Evolutionary conservation across 2,888 invertebrate species (phyloP), one percentile per base, ranked within the genome.

Genomic region (Bugula neritina): DNA sequence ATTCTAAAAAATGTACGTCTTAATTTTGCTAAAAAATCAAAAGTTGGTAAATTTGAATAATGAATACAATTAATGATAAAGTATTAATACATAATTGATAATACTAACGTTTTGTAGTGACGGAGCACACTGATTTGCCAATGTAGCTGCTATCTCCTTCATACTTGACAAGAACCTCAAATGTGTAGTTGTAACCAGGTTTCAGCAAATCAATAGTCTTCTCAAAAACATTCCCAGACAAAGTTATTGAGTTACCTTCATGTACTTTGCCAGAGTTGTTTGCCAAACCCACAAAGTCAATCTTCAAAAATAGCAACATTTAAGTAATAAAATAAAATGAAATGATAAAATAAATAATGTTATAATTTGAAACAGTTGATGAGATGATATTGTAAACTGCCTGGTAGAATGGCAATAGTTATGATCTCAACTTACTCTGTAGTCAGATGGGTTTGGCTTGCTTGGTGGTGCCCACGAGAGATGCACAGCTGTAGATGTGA

Each of bases 341-440:
- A n/a, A n/a, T n/a, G n/a, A n/a, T n/a, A n/a, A n/a, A n/a, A n/a
- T n/a, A n/a, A n/a, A n/a, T n/a, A n/a, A n/a, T n/a, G n/a, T n/a
- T n/a, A n/a, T n/a, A n/a, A n/a, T n/a, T n/a, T n/a, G n/a, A n/a
- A n/a, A n/a, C n/a, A n/a, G n/a, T n/a, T n/a, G n/a, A n/a, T n/a
- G n/a, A n/a, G n/a, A n/a, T n/a, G n/a, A n/a, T n/a, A n/a, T n/a
- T n/a, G n/a, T n/a, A n/a, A n/a, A n/a, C n/a, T n/a, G n/a, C n/a
- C n/a, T n/a, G n/a, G n/a, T n/a, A n/a, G n/a, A n/a, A n/a, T n/a
- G n/a, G n/a, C n/a, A n/a, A n/a, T n/a, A n/a, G n/a, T n/a, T n/a
- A n/a, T n/a, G n/a, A n/a, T n/a, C n/a, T n/a, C n/a, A 55, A 25
- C 63, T 13, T 34, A 63, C 63, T 34, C 34, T 21, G n/a, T 63